A percentile compares a stretch with the other conserved stretches of the same genome.
Conservation (phyloP, 1,140 invertebrate genomes). For the Nomia melanderi region DNA sequence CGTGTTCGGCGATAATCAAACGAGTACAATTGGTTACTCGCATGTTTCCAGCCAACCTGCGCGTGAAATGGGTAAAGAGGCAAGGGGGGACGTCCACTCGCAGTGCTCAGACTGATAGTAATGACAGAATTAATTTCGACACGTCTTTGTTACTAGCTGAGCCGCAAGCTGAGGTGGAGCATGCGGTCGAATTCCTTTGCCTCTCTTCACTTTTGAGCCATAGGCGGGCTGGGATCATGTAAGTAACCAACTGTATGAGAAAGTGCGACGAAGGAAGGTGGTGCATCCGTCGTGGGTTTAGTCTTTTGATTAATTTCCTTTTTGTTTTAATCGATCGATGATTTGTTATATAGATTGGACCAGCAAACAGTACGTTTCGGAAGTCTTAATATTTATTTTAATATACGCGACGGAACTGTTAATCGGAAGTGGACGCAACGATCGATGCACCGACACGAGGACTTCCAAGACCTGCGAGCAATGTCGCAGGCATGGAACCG, state of each 20-base stretch:
- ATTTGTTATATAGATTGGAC: background rate
- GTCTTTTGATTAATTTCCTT: background rate
- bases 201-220: too few species aligned
- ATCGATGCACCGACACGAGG: background rate
- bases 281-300: conserved; percentile 2
- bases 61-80: too few species aligned
- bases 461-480: conserved; percentile 56
- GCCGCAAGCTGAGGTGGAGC: too few species aligned
- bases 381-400: background rate
- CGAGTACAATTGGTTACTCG: too few species aligned
- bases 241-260: too few species aligned
- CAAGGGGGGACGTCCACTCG: too few species aligned
- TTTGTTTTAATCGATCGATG: background rate
- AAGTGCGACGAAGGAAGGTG: background rate
- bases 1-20: conserved; percentile 3
- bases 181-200: too few species aligned
- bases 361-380: background rate
- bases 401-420: background rate
- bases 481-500: conserved; percentile 32
- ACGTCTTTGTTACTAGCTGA: too few species aligned
- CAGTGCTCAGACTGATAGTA: too few species aligned
- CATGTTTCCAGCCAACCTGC: too few species aligned
- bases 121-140: too few species aligned
- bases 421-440: background rate
- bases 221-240: too few species aligned